Evolutionary conservation across 2,113 vertebrate species (phyloP), one percentile per base, ranked within the genome.

Genomic region (Hiodon alosoides): DNA sequence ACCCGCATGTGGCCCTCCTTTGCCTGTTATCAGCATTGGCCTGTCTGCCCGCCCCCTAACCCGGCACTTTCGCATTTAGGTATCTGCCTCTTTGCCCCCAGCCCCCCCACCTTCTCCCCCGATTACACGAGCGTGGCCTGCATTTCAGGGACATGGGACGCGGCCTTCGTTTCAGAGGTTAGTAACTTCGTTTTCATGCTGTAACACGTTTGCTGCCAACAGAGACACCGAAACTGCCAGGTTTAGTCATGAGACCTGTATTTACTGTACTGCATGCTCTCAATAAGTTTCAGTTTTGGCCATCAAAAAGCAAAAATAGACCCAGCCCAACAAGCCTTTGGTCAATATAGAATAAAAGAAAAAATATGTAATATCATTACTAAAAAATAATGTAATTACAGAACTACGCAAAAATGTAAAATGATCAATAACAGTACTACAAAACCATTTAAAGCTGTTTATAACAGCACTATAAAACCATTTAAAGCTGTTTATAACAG

Each of bases 241-340:
- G 58, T 75, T 68, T 54, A 46, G 53, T 68, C 50, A 58, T 75
- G 47, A 67, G 59, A 64, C 31, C 57, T 74, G 57, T 67, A 67
- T 75, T 75, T 75, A 68, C 54, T 16, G 64, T 66, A 66, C 64
- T 7, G 4, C n/a, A 67, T 54, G 67, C 52, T 62, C 67, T 74
- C 73, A 74, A 50, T 58, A 68, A 65, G 52, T 67, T 55, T 67
- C 65, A 50, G 31, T 65, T 75, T 16, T 53, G 54, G 64, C 73
- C 58, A 67, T 75, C 59, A 67, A 86, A 85, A 86, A 83, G 75
- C 78, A 14, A 79, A 78, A 72, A 64, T 50, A 70, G 74, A 84
- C 81, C 81, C 74, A 81, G 69, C 78, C 81, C 87, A 85, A 89
- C 85, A 88, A 87, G 86, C 86, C 80, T 77, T 31, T 31, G 31